These are phyloP conservation scores for Digitonthophagus gazella DNA, from an alignment of 2,888 invertebrate species.

Conservation along the genomic window DNA sequence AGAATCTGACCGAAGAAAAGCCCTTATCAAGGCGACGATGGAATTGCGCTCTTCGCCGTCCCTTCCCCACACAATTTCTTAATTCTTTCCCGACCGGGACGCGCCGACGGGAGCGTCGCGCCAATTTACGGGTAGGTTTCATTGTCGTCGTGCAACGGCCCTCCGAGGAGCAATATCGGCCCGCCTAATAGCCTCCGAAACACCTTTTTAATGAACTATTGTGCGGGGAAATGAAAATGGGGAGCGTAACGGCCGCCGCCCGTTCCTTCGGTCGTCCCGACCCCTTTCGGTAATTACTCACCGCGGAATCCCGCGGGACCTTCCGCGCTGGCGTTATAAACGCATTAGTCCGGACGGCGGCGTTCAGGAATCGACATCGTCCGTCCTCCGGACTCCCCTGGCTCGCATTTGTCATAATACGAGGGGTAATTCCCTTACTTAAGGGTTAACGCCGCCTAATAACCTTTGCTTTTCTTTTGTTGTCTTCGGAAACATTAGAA, in stretches of 20 bases:
- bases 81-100: constrained; percentile 23
- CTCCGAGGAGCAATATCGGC: constrained; percentile 55
- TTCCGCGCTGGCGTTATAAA: constrained; percentile 24
- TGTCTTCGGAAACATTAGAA: not conserved
- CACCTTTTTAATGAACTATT: constrained; percentile 73
- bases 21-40: constrained; percentile 48
- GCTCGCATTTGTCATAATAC: constrained; percentile 12
- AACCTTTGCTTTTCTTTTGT: not conserved
- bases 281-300: constrained; percentile 26
- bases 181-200: constrained; percentile 69
- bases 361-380: constrained; percentile 9
- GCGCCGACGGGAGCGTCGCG: constrained; percentile 30
- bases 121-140: constrained; percentile 53
- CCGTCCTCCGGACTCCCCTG: not conserved
- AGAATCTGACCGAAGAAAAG: constrained; percentile 34
- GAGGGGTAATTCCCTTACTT: constrained; percentile 13
- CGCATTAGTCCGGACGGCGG: constrained; percentile 19
- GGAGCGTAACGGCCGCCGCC: constrained; percentile 33
- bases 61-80: constrained; percentile 27
- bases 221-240: constrained; percentile 55
- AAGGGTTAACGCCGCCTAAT: constrained; percentile 5
- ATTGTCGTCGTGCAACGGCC: constrained; percentile 54
- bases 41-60: constrained; percentile 40
- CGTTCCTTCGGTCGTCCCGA: constrained; percentile 32
- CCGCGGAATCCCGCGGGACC: constrained; percentile 23